Percentiles rank a stretch among this genome's conserved stretches.
phyloP scores from a whole-genome alignment of 2,113 vertebrate species.

The Chaenocephalus aceratus region DNA sequence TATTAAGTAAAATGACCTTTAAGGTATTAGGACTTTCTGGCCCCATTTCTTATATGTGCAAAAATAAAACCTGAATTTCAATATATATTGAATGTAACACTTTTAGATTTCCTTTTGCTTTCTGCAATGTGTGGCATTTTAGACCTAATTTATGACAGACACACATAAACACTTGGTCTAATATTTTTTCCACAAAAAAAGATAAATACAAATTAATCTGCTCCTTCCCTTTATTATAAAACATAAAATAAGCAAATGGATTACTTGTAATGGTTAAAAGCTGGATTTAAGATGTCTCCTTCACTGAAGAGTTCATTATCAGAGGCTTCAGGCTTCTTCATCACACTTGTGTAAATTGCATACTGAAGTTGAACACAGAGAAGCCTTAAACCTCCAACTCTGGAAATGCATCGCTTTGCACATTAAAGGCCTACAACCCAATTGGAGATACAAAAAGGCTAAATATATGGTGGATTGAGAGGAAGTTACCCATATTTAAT shows the following conservation, averaged over 20 bases:
- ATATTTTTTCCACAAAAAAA: not conserved
- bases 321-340: too few species aligned
- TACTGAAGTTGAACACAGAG: too few species aligned
- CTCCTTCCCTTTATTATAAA: not conserved
- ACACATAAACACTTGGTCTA: not conserved
- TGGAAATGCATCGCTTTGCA: not conserved
- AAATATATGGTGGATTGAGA: too few species aligned
- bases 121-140: too few species aligned
- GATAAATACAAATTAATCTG: not conserved
- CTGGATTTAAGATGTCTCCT: too few species aligned
- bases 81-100: not conserved
- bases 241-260: not conserved
- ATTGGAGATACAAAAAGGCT: not conserved
- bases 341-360: too few species aligned
- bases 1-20: too few species aligned
- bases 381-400: not conserved
- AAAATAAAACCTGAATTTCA: slow-evolving; percentile 3
- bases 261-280: too few species aligned
- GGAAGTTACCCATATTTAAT: too few species aligned
- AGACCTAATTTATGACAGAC: too few species aligned
- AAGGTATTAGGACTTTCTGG: not conserved
- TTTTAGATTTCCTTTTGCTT: too few species aligned
- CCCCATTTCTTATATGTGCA: not conserved
- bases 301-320: too few species aligned
- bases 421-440: not conserved